Base-by-base conservation (phyloP, 2,113 vertebrate genomes). In the Embiotoca jacksoni region DNA sequence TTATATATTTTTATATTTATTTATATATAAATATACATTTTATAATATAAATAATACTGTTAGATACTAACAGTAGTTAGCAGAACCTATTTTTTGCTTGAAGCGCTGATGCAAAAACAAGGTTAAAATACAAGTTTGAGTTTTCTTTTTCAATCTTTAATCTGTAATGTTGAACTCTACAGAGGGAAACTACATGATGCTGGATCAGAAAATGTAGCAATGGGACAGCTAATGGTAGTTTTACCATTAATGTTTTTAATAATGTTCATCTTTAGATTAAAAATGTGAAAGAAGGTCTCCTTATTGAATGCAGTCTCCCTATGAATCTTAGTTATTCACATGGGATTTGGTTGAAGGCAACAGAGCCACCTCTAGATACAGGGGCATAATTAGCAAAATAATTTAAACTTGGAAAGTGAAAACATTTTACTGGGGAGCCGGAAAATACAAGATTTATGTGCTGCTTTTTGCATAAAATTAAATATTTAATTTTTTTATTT, bases 391-490 rank as follows among this genome's bases (percentile, higher is more conserved):
- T 89, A 89, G 75, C 53, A 77, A 82, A 88, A 69, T 78, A 72
- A 55, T 71, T 83, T 83, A 88, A 75, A 50, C 78, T 55, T 69
- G 73, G 41, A 74, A 87, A 89, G 73, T 68, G 70, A 88, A 89
- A 89, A 81, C 75, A 70, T 77, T 86, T 86, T 87, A 79, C 62
- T 64, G 32, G 9, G 59, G 32, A 85, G 78, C n/a, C 47, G 49
- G 57, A 74, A 86, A 82, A 93, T 88, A 31, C 91, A 91, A 91
- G 68, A 91, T 92, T 85, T 49, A 88, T 90, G 65, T 53, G 36
- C 59, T 55, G 66, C 83, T 88, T 86, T 91, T 84, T 84, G 83
- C 85, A 92, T 90, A 76, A 90, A 90, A 81, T 78, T 67, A 79
- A 61, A 7, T 72, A 2, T 7, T 69, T 35, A 47, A 53, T 44